Conservation (phyloP, 35 echinoderm and acorn worm genomes). For the Apostichopus californicus region DNA sequence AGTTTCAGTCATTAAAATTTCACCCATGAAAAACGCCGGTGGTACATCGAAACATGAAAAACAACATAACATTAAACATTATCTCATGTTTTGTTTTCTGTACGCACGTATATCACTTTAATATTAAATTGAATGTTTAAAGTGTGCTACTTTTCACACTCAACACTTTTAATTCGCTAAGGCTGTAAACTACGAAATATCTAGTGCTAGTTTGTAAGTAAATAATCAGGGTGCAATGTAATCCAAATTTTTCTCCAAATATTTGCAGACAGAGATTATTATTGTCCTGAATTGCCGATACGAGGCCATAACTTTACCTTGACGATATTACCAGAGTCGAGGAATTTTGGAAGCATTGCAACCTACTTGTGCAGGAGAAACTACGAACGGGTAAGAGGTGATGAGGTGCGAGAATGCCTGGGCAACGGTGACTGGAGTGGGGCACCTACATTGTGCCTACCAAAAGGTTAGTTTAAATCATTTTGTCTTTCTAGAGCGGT, state of each 20-base stretch:
- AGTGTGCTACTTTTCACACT: too few species aligned
- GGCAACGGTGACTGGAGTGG: conserved; percentile 14
- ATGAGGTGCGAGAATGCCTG: neutral
- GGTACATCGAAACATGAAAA: too few species aligned
- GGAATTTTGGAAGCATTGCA: neutral
- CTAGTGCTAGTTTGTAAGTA: neutral
- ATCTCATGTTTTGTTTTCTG: too few species aligned
- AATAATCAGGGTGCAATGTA: neutral
- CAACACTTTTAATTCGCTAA: neutral
- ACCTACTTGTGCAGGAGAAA: conserved; percentile 19
- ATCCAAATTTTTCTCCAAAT: neutral
- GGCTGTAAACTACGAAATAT: neutral
- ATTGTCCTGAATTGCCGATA: neutral
- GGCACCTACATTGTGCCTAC: neutral
- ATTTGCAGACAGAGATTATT: neutral
- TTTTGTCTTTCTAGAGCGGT: neutral
- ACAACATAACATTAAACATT: too few species aligned
- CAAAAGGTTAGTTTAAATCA: neutral
- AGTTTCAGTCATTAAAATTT: too few species aligned
- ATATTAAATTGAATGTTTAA: too few species aligned
- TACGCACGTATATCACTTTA: too few species aligned
- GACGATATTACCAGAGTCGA: neutral
- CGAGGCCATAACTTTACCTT: neutral
- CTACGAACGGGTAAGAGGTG: neutral
- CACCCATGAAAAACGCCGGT: too few species aligned